A percentile compares a stretch with the other conserved stretches of the same genome.
These are phyloP conservation scores for Uria lomvia DNA, from an alignment of 2,113 vertebrate genomes.

Conservation along the genomic window DNA sequence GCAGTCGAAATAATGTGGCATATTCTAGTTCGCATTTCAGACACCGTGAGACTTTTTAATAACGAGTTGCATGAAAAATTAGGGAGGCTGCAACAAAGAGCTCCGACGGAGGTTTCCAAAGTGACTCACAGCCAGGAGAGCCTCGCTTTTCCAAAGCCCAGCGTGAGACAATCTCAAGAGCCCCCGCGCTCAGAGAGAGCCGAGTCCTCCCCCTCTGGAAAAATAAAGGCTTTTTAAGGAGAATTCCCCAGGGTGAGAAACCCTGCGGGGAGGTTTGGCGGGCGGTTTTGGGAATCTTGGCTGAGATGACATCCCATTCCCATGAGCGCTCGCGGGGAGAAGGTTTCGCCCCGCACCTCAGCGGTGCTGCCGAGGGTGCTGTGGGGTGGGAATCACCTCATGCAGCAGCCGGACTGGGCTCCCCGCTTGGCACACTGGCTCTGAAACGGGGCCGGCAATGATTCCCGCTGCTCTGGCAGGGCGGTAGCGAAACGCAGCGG, in stretches of 20 bases:
- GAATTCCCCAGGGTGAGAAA: neutral
- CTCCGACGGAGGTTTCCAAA: constrained; percentile 34
- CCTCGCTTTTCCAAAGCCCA: constrained; percentile 33
- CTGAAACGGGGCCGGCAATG: fast-evolving
- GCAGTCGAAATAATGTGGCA: constrained; percentile 25
- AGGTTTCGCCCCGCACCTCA: neutral
- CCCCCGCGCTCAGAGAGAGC: neutral
- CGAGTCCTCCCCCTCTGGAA: neutral
- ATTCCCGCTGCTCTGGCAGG: neutral
- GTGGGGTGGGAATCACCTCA: neutral
- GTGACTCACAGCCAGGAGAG: constrained; percentile 25
- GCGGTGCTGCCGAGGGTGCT: neutral
- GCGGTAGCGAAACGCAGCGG: neutral
- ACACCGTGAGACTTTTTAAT: constrained; percentile 49
- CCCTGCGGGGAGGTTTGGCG: neutral
- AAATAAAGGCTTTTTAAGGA: constrained; percentile 1
- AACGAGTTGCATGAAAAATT: constrained; percentile 56
- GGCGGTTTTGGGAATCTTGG: neutral
- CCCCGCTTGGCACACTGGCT: neutral
- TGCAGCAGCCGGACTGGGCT: neutral
- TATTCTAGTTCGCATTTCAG: constrained; percentile 31
- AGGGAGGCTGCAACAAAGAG: constrained; percentile 53
- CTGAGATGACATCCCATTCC: neutral
- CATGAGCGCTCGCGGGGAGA: neutral
- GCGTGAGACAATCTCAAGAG: constrained; percentile 10